Evolutionary conservation across 2,888 invertebrate genomes (phyloP).

Genomic region (Noctua comes): DNA sequence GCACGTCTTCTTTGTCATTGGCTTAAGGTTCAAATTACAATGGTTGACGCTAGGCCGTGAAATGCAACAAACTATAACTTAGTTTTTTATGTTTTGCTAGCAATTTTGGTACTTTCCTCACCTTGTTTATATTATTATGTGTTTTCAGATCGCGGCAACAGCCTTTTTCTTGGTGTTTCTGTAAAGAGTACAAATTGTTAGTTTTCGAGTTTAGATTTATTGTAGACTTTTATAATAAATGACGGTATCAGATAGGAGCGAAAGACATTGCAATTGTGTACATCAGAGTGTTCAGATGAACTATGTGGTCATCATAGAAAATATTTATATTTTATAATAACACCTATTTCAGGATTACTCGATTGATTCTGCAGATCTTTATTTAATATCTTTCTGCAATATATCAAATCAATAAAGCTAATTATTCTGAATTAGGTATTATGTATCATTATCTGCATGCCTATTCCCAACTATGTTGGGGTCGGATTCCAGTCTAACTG

Average conservation of each 20-base stretch:
- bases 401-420: neutral
- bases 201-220: neutral
- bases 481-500: neutral
- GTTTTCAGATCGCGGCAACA: neutral
- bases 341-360: conserved; percentile 5
- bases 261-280: conserved; percentile 81
- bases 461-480: neutral
- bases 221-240: neutral
- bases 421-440: neutral
- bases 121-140: neutral
- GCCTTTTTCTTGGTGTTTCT: neutral
- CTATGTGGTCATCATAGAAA: conserved; percentile 78
- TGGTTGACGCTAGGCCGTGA: neutral
- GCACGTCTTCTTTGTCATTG: neutral
- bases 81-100: neutral
- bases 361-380: neutral
- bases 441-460: neutral
- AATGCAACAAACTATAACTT: neutral
- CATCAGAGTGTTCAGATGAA: conserved; percentile 82
- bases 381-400: neutral
- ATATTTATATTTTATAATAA: neutral
- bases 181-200: conserved; percentile 11
- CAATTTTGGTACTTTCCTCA: neutral
- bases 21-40: neutral
- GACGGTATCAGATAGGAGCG: conserved; percentile 88